Evolutionary conservation across 2,113 vertebrate species (phyloP), one percentile per base, ranked within the genome.

Genomic region (Rattus rattus): DNA sequence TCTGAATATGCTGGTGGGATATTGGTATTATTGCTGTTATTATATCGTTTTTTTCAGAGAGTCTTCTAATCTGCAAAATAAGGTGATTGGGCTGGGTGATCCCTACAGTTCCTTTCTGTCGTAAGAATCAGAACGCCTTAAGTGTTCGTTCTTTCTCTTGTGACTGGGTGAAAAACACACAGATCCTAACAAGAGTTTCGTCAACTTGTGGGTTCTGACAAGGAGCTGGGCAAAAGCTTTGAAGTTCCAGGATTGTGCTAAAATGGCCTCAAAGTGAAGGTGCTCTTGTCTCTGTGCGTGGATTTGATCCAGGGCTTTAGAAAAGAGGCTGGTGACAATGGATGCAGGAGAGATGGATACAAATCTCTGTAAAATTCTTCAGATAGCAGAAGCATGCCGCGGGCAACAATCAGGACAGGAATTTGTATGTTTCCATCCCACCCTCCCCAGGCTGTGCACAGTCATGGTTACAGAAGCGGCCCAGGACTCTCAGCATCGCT

Each of bases 331-430:
- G 22, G 75, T 86, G 76, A 13, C 67, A 69, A 33, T 6, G 67
- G 67, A 33, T 69, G 30, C 11, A 33, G 69, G 84, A 95, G 83
- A 94, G 94, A 94, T 76, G 87, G 92, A 86, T 95, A 47, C 79
- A 96, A 91, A 91, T 95, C 49, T 90, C 56, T 94, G 61, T 80
- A 88, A 96, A 77, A 98, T 86, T 96, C 93, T 63, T 94, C 95
- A 94, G 49, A 91, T 61, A 96, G 67, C n/a, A 30, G 63, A 91
- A 88, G 30, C 84, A 36, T 12, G 24, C 39, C 54, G 61, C 30
- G 75, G 17, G 92, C 90, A 72, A 90, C 92, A 93, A 96, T 85
- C 90, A 97, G 72, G 70, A 87, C 89, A 14, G 76, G 86, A 94
- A 93, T 97, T 84, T 76, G 88, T 47, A 96, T 90, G 65, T 94